Base-by-base conservation (phyloP, 1,140 invertebrate genomes). In the Sipha flava region DNA sequence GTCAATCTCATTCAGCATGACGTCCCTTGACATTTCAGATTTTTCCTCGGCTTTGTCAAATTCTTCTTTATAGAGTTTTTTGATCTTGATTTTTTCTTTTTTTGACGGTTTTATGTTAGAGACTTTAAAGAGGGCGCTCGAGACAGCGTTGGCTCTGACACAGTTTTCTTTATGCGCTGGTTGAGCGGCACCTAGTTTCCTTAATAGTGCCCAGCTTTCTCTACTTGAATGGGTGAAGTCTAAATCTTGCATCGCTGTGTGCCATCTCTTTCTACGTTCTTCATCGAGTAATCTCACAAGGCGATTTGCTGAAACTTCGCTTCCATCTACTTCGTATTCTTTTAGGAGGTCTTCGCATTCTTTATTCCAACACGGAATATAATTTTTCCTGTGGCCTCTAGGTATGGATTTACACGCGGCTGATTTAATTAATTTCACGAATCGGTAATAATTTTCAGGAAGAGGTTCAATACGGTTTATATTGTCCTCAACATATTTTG, bases 281-380 rank as follows among this genome's bases (percentile, higher is more conserved):
- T 23, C 66, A 62, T 77, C 70, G 18, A 81, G 49, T 40, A 45
- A 40, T 18, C 57, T 14, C 29, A 77, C n/a, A 40, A 81, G 34
- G 16, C 31, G 26, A 37, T 79, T 37, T 52, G 66, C 80, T 31
- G 57, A 59, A 26, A 49, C 40, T 77, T 18, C 23, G 29, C 45
- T 54, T n/a, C 34, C 47, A 40, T 34, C 43, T 59, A 79, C 23
- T 47, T 43, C 31, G 23, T 59, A 64, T 52, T 49, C 43, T 9
- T 79, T 77, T 40, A 79, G 59, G 34, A 47, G 43, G 18, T 14
- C 18, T 6, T 80, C 34, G 26, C 62, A 70, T 52, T 64, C 49
- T 64, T 80, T 64, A 47, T 72, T 80, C 62, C 62, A 80, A n/a
- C 79, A 29, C n/a, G 64, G 62, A 45, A 80, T 80, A 49, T 80